A percentile compares a stretch with the other conserved stretches of the same genome.
phyloP scores from a whole-genome alignment of 2,797 vertebrate genomes.

The Pyrocephalus nanus region DNA sequence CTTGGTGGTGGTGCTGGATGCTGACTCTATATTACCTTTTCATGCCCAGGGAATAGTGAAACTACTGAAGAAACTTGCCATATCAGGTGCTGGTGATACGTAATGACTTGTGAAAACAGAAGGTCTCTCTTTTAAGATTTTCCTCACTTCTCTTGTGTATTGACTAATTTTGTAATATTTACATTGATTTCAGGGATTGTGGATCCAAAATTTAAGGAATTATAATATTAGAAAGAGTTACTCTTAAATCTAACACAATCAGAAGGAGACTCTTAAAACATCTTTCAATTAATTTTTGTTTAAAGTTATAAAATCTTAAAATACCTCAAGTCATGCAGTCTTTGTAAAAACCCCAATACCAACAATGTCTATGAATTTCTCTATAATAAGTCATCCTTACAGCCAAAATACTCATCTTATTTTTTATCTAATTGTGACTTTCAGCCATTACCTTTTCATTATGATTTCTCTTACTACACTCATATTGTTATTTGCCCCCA shows the following conservation, averaged over 20 bases:
- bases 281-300: not conserved
- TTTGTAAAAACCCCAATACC: rapidly evolving
- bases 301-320: not conserved
- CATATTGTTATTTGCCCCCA: not conserved
- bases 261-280: not conserved
- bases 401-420: not conserved
- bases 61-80: not conserved
- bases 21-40: not conserved
- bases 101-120: not conserved
- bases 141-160: not conserved
- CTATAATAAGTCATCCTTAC: not conserved
- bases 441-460: not conserved
- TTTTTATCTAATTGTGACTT: not conserved
- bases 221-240: not conserved
- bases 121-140: not conserved
- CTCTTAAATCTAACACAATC: not conserved
- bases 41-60: not conserved
- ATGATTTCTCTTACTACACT: not conserved
- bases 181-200: not conserved
- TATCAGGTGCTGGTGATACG: not conserved
- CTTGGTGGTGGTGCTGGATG: not conserved
- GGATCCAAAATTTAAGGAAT: not conserved
- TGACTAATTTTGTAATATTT: not conserved
- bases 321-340: not conserved
- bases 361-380: not conserved